Evolutionary conservation across 2,797 vertebrate genomes (phyloP), one percentile per base, ranked within the genome.

Genomic region (Helicolenus hilgendorfi): DNA sequence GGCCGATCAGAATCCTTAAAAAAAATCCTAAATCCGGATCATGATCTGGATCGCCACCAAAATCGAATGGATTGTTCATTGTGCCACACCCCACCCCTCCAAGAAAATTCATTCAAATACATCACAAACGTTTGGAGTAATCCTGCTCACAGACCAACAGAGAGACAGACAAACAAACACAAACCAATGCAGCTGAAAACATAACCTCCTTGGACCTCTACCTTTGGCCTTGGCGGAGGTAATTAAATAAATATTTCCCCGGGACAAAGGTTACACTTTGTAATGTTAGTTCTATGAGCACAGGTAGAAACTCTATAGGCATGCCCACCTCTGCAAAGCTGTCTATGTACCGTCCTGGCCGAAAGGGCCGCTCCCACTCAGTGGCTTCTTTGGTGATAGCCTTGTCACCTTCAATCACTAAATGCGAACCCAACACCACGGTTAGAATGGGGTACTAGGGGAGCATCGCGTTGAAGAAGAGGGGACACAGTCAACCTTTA

Each of bases 371-470:
- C 35, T 49, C 20, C 45, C 3, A 1, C 45, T 65, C 11, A 58
- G 26, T 49, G 38, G 38, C 49, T 56, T 73, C 62, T 83, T 73
- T 77, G 60, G 45, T 74, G 15, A 55, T 86, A 45, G 15, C 53
- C 33, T 67, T 83, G 35, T 82, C 60, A 49, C 53, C 7, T 33
- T 74, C 5, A 53, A 27, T 77, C 63, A 31, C 36, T 78, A 22
- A 83, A 75, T 31, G 20, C 24, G 3, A 63, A 81, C 11, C 15
- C 2, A 10, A 38, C 68, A 35, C 27, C 64, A 55, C 2, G 1
- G 58, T 49, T 63, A 24, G 7, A 72, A 55, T 22, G 1, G 8
- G 22, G 10, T 33, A 29, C n/a, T 18, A 11, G 27, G 2, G 11
- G 5, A 58, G 18, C n/a, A 20, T 7, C 31, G 11, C 5, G 20